Evolutionary conservation across 2,797 vertebrate species (phyloP), one percentile per base, ranked within the genome.

Genomic region (Lophius americanus): DNA sequence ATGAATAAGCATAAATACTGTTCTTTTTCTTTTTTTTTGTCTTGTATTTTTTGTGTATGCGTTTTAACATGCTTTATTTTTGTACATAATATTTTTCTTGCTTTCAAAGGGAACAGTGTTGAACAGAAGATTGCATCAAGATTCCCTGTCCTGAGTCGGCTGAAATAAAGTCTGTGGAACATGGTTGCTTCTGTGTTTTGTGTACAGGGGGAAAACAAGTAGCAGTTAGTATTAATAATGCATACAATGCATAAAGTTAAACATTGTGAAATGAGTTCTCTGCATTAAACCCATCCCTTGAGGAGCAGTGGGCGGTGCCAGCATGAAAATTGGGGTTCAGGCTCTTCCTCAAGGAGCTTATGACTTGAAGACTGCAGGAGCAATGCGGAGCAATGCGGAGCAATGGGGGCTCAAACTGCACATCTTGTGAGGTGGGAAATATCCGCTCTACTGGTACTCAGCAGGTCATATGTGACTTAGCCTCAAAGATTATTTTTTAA

Each of bases 81-180:
- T 44, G 43, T 44, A 44, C 43, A 44, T 44, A 38, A 38, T 38
- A 44, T 5, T 11, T 44, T 10, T 69, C 68, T 76, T 74, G 41
- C 78, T 85, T 85, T 79, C 41, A 81, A 92, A 91, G 80, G 90
- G 87, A 92, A 91, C 78, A 76, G 81, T 88, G 75, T 85, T 90
- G 87, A 92, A 86, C 64, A 88, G 68, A 91, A 84, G 70, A 67
- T 69, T 71, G 79, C 44, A 61, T 84, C 70, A 75, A 75, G 69
- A 78, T 71, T 82, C 58, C 81, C 62, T 88, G 86, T 85, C 83
- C 54, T 72, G 70, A 86, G 73, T 89, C 42, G 36, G 78, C 76
- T 79, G 81, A 87, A 92, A 91, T 92, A 93, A 91, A 90, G 68
- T 90, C 79, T 88, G 76, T 87, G 83, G 78, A 89, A 89, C 50